A percentile compares a stretch with the other conserved stretches of the same genome.
These are phyloP conservation scores for Phenganax marumi DNA, from an alignment of 92 coral and sea anemone species.

Conservation along the genomic window DNA sequence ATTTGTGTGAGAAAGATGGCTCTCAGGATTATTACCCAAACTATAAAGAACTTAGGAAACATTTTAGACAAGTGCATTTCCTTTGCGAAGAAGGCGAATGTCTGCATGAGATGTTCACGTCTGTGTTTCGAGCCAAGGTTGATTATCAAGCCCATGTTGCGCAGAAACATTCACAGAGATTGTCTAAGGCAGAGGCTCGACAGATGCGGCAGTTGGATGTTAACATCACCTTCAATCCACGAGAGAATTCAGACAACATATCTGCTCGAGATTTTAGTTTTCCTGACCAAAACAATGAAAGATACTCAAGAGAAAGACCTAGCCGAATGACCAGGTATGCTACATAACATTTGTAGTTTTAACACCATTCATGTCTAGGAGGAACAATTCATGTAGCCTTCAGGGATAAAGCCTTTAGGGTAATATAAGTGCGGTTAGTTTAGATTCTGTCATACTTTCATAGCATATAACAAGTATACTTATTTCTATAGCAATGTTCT, in stretches of 20 bases:
- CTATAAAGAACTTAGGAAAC: conserved; percentile 66
- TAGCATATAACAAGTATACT: not conserved
- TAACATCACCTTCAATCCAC: conserved; percentile 74
- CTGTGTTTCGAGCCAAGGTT: conserved; percentile 85
- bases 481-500: not conserved
- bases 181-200: conserved; percentile 87
- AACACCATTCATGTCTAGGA: not conserved
- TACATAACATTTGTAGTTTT: not conserved
- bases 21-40: conserved; percentile 72
- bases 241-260: conserved; percentile 60
- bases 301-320: conserved; percentile 51
- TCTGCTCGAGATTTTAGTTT: conserved; percentile 66
- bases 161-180: conserved; percentile 65
- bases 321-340: conserved; percentile 51
- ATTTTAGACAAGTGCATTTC: conserved; percentile 76
- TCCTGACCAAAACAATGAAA: conserved; percentile 60
- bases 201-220: conserved; percentile 92
- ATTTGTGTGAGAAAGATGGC: conserved; percentile 90
- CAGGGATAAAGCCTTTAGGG: too few relatives aligned
- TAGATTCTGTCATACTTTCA: too few relatives aligned
- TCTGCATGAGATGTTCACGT: conserved; percentile 72
- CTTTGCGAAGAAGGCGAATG: conserved; percentile 95
- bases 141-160: conserved; percentile 91
- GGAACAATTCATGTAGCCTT: not conserved
- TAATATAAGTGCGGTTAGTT: too few relatives aligned